These are phyloP conservation scores for Scarus forsteni DNA, from an alignment of 2,797 vertebrate species.

Conservation along the genomic window DNA sequence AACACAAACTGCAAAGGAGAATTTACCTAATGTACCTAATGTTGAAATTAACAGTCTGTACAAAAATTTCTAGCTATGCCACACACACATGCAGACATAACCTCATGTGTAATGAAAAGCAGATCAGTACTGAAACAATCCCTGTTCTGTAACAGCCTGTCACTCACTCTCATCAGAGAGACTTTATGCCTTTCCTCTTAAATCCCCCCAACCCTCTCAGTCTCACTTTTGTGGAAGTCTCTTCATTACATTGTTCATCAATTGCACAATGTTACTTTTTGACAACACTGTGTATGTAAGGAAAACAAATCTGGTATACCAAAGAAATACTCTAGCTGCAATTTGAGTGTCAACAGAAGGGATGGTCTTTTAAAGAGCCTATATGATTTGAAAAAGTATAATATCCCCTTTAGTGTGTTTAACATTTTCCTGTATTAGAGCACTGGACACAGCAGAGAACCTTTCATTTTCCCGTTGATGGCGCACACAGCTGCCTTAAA, in stretches of 20 bases:
- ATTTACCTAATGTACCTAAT: constrained; percentile 9
- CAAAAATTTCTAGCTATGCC: constrained; percentile 5
- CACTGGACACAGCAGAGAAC: too few species aligned
- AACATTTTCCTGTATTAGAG: too few species aligned
- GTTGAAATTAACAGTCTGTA: constrained; percentile 2
- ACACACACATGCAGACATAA: constrained; percentile 19
- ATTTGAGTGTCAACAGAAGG: too few species aligned
- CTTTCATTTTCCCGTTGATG: too few species aligned
- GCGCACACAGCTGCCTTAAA: too few species aligned
- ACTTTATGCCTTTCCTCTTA: constrained; percentile 30
- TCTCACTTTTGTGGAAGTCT: constrained; percentile 11
- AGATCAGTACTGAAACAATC: constrained; percentile 84
- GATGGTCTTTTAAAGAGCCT: too few species aligned
- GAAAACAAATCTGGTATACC: not conserved
- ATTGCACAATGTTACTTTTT: not conserved
- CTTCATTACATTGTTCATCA: constrained; percentile 9
- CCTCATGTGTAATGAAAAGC: constrained; percentile 84
- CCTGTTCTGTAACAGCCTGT: constrained; percentile 81
- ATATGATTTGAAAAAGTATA: too few species aligned
- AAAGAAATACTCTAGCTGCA: too few species aligned
- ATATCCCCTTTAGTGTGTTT: too few species aligned
- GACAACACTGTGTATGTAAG: not conserved
- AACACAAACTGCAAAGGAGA: not conserved
- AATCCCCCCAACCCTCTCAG: constrained; percentile 25
- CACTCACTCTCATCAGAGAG: constrained; percentile 59